Base-by-base conservation (phyloP, 2,888 invertebrate species). In the Thyatira batis region DNA sequence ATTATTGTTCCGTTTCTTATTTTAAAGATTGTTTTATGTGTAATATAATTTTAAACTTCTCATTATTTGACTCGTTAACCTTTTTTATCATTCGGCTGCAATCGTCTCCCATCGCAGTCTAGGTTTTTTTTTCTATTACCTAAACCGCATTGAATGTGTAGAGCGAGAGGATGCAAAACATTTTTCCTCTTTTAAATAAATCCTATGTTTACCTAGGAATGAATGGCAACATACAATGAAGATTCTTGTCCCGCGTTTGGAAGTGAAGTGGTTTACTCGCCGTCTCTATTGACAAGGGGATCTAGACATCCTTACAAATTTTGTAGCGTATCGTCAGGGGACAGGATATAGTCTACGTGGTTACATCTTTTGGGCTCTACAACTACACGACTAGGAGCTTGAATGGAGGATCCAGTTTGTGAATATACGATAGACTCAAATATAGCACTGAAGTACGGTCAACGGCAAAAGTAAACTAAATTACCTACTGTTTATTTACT, bases 231-330 rank as follows among this genome's bases (percentile, higher is more conserved):
- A 23, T 45, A 27, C 13, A 46, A 27, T 27, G 9, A 17, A n/a
- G 48, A 9, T 17, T 9, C 17, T 13, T 44, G 17, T 50, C 17
- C 17, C 10, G 13, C 58, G 49, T 61, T 57, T 55, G 33, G n/a
- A n/a, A 59, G 53, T 48, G 53, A 65, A 71, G 68, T 71, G 67
- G 67, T 69, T 67, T 71, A 68, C 67, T 69, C 67, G 58, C 60
- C 63, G 53, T 52, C 28, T 61, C 63, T 58, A 67, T 68, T 70
- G 63, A 67, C 56, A 52, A 55, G 64, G 52, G 56, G 60, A 65
- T 69, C 60, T 65, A 65, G 67, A 71, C 69, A 69, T 76, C 78
- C 78, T 80, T 80, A 74, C 76, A 78, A 81, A 80, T 78, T 78
- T 74, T 55, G 73, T 65, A 60, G 65, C 69, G 71, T 67, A 68